These are phyloP conservation scores for Parapristionchus giblindavisi DNA, from an alignment of 2,888 invertebrate genomes.

Conservation along the genomic window DNA sequence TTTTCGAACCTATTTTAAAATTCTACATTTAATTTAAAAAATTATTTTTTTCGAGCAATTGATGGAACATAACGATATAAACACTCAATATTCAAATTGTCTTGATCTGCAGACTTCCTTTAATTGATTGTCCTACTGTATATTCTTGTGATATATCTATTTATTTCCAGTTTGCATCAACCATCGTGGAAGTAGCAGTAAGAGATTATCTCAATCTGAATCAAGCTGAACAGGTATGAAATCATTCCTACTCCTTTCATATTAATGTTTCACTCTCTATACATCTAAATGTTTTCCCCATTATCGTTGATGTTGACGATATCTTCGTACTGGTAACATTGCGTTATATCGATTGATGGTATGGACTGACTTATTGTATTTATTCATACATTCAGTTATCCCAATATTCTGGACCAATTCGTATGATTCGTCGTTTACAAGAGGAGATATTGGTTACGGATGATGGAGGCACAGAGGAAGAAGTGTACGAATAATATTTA, in stretches of 20 bases:
- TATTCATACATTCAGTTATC: slow-evolving; percentile 48
- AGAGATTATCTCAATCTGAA: slow-evolving; percentile 59
- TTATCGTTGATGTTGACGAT: background rate
- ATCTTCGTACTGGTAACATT: background rate
- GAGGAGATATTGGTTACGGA: slow-evolving; percentile 64
- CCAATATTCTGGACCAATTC: slow-evolving; percentile 60
- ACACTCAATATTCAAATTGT: too few relatives aligned
- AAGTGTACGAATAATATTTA: slow-evolving; percentile 5
- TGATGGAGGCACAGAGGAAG: slow-evolving; percentile 44
- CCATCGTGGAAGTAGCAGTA: slow-evolving; percentile 59
- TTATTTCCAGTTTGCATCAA: slow-evolving; percentile 41
- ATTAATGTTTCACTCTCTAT: background rate
- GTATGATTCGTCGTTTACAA: slow-evolving; percentile 60
- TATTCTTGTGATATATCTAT: background rate
- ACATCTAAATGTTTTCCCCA: background rate
- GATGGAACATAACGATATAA: too few relatives aligned
- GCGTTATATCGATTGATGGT: background rate
- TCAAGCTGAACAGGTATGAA: slow-evolving; percentile 51
- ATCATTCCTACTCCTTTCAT: too few relatives aligned
- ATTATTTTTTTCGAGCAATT: too few relatives aligned
- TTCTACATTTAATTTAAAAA: too few relatives aligned
- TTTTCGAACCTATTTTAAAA: too few relatives aligned
- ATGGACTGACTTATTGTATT: background rate
- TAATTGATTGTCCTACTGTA: background rate
- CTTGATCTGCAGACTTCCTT: background rate